Percentiles rank a stretch among this genome's conserved stretches.
These are phyloP conservation scores for Tipula vernalis DNA, from an alignment of 2,888 invertebrate species.

Conservation along the genomic window DNA sequence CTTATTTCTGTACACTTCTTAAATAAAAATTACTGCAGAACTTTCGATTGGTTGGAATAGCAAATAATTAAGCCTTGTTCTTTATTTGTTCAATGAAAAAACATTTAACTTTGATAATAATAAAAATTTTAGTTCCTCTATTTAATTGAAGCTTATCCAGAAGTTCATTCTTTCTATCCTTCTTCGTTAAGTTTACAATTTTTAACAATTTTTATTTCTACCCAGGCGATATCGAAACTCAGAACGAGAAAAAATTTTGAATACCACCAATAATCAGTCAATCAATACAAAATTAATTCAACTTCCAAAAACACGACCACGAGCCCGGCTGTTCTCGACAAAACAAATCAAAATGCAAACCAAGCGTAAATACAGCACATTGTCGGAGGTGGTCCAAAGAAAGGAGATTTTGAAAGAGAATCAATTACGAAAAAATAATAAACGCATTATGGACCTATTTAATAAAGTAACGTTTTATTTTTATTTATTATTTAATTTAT, in stretches of 20 bases:
- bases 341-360: conserved; percentile 48
- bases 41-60: no score
- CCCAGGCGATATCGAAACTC: background rate
- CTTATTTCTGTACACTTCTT: background rate
- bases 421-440: conserved; percentile 51
- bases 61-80: no score
- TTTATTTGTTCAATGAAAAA: no score
- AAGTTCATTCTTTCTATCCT: no score
- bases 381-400: conserved; percentile 60
- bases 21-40: no score
- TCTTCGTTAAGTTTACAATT: no score
- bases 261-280: background rate
- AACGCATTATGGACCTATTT: conserved; percentile 62
- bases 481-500: no score
- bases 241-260: background rate
- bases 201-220: background rate
- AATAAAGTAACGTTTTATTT: conserved; percentile 44
- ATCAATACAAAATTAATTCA: background rate
- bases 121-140: no score
- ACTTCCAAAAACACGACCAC: conserved; percentile 22
- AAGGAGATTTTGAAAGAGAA: conserved; percentile 46
- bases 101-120: no score
- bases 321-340: conserved; percentile 39
- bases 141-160: no score
- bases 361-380: conserved; percentile 48